Evolutionary conservation across 2,888 invertebrate genomes (phyloP), one percentile per base, ranked within the genome.

Genomic region (Ormyrus thymus): DNA sequence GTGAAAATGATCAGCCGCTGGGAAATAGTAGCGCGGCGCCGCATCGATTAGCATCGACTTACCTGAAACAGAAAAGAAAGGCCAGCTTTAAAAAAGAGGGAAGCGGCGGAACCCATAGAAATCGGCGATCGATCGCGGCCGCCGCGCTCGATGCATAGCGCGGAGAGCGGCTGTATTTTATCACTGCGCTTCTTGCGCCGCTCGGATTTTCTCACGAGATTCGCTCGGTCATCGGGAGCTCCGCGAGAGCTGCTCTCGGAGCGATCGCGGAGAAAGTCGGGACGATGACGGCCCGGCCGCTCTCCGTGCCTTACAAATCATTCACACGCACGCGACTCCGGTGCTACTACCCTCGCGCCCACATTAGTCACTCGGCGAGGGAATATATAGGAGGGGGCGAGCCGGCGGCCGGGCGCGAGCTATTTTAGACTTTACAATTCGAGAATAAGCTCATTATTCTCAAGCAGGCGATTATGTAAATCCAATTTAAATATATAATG

Each of bases 1-100:
- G 50, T 71, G 61, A 76, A 69, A 78, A 61, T 71, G 61, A 71
- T 79, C 58, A 64, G 15, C 10, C 48, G 45, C 29, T 29, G 2
- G 46, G 48, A 50, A 65, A 29, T 2, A 55, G 76, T 59, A 72
- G 68, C 45, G 43, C 61, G 51, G 7, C 55, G 45, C 53, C 50
- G 70, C 51, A 75, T 79, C 75, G 75, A 79, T 79, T 73, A 76
- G 76, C 76, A 73, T 76, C 64, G 29, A 66, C 80, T 80, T 80
- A 80, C 76, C 80, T 73, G 76, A 11, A 80, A 80, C 72, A 80
- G 51, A 69, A 58, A 59, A 66, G 48, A 72, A 61, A 53, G 2
- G 43, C 68, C 10, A 66, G 29, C 51, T 70, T 72, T 50, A 76
- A 55, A 68, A 56, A 11, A 51, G 29, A 48, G 13, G 29, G 50